Base-by-base conservation (phyloP, 1,140 invertebrate species). In the Leptopilina boulardi region DNA sequence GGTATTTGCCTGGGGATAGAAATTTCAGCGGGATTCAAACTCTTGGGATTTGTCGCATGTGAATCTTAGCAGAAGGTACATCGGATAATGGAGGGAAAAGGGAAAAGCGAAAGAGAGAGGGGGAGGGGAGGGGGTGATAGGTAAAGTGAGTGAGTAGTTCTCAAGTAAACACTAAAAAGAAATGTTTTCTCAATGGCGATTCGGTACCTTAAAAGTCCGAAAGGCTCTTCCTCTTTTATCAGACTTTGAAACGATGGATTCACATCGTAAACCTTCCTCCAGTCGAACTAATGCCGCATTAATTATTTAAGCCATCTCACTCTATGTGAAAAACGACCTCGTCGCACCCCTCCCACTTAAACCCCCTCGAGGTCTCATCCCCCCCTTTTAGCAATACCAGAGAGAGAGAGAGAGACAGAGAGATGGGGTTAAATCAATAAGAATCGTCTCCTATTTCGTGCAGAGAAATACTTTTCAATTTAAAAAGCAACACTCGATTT, bases 191-290 rank as follows among this genome's bases (percentile, higher is more conserved):
- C 59, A 34, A 66, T n/a, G 13, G 59, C 59, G 59, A 66, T 66
- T 30, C 59, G 23, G 26, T 34, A 15, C 26, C 56, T 23, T n/a
- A 66, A 66, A 66, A 66, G 15, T 26, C 26, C 59, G 23, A 66
- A 30, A 23, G 59, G 21, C 21, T n/a, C n/a, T 23, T 15, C 21
- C 56, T 66, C 59, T 23, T 66, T 66, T 66, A 66, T 66, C 59
- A 66, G 59, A 66, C 59, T 66, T 66, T 66, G 59, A 66, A 66
- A 66, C 59, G 59, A 66, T 66, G 59, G 59, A 66, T 66, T 66
- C 23, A 15, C 59, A 23, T 66, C 59, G 59, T 66, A 66, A 66
- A 66, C 23, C 59, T 34, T 30, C 23, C 59, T 11, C 59, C 23
- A 66, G 59, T n/a, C 59, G 23, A 66, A 66, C 59, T 66, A 66